phyloP scores from a whole-genome alignment of 2,888 invertebrate species.

The Scaeva pyrastri region DNA sequence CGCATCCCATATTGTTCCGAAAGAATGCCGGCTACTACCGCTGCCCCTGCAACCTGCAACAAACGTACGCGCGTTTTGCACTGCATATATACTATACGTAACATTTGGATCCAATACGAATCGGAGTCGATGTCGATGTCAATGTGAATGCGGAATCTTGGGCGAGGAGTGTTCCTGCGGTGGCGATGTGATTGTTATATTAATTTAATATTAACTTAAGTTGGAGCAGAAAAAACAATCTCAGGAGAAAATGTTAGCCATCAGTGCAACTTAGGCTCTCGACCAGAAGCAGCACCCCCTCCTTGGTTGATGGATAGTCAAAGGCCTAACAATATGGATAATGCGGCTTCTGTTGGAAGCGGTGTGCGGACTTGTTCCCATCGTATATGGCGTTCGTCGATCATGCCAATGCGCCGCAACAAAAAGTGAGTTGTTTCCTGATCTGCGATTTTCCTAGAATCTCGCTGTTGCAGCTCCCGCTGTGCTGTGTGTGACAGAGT shows the following conservation, averaged over 20 bases:
- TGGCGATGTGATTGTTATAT: slow-evolving; percentile 75
- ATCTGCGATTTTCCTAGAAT: slow-evolving; percentile 74
- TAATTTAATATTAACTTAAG: slow-evolving; percentile 60
- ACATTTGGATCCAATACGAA: slow-evolving; percentile 28
- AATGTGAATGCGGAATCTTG: slow-evolving; percentile 56
- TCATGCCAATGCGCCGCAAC: slow-evolving; percentile 60
- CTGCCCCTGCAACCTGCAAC: slow-evolving; percentile 8
- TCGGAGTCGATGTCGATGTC: background rate
- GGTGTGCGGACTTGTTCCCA: slow-evolving; percentile 70
- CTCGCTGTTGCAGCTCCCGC: slow-evolving; percentile 33
- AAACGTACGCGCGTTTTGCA: slow-evolving; percentile 20
- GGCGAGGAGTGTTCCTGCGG: slow-evolving; percentile 62
- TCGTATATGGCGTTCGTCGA: slow-evolving; percentile 66
- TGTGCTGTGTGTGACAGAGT: slow-evolving; percentile 47
- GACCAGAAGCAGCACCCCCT: slow-evolving; percentile 68
- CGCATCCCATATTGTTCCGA: slow-evolving; percentile 72
- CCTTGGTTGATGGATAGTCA: slow-evolving; percentile 40
- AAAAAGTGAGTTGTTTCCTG: slow-evolving; percentile 76
- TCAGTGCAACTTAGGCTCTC: slow-evolving; percentile 10
- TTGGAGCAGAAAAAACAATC: slow-evolving; percentile 12
- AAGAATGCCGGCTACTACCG: slow-evolving; percentile 51
- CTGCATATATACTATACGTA: too few relatives aligned
- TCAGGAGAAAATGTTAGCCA: slow-evolving; percentile 66
- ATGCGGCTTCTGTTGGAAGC: slow-evolving; percentile 34
- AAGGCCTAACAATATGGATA: slow-evolving; percentile 25